A percentile compares a stretch with the other conserved stretches of the same genome.
phyloP scores from a whole-genome alignment of 2,797 vertebrate genomes.

The Catostomus latipinnis region DNA sequence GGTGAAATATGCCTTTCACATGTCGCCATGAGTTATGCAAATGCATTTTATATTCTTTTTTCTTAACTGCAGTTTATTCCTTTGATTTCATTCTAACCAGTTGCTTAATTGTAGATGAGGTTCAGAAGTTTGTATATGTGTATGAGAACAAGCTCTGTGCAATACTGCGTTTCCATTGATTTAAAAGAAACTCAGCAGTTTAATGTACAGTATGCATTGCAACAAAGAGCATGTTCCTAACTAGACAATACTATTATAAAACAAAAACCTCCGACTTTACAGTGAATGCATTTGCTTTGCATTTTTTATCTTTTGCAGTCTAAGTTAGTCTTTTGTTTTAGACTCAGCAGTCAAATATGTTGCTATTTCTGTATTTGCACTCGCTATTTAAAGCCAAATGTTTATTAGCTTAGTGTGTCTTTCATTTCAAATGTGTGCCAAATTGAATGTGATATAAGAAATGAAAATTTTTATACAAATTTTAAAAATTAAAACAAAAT shows the following conservation, averaged over 20 bases:
- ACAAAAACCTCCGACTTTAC: conserved; percentile 25
- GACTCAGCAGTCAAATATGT: too few relatives aligned
- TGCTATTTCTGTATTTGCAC: conserved; percentile 50
- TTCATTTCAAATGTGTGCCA: conserved; percentile 75
- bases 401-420: conserved; percentile 64
- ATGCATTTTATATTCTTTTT: conserved; percentile 59
- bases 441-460: conserved; percentile 55
- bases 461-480: conserved; percentile 50
- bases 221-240: conserved; percentile 63
- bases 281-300: too few relatives aligned
- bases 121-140: conserved; percentile 35
- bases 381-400: conserved; percentile 58
- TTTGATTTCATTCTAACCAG: conserved; percentile 48
- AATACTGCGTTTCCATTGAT: conserved; percentile 8
- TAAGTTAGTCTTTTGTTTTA: conserved; percentile 2
- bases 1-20: background rate
- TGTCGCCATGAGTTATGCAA: conserved; percentile 71
- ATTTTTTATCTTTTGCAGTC: too few relatives aligned
- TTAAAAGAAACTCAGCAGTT: conserved; percentile 50
- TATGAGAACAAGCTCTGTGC: conserved; percentile 39
- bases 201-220: conserved; percentile 61
- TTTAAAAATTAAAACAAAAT: conserved; percentile 63
- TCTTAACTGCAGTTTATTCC: conserved; percentile 55
- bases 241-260: conserved; percentile 43
- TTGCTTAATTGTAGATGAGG: conserved; percentile 34